A percentile compares a stretch with the other conserved stretches of the same genome.
phyloP scores from a whole-genome alignment of 1,140 invertebrate genomes.

The Thaumatotibia leucotreta region DNA sequence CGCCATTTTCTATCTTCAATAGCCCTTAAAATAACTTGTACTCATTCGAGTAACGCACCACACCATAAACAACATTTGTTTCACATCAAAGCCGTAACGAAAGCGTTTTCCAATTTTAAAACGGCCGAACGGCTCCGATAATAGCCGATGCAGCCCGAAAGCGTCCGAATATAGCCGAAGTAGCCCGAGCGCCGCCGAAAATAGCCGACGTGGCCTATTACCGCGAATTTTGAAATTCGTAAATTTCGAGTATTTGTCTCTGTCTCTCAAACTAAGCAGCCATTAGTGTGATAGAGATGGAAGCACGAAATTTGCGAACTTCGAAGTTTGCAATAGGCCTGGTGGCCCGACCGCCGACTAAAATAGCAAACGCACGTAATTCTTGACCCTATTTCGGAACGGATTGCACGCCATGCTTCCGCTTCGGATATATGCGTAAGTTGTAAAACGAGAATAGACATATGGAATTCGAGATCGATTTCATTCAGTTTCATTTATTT shows the following conservation, averaged over 20 bases:
- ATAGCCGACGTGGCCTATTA: slow-evolving; percentile 29
- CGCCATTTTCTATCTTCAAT: neutral
- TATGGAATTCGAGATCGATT: neutral
- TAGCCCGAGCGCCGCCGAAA: slow-evolving; percentile 16
- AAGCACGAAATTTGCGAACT: too few species aligned
- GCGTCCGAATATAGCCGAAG: neutral
- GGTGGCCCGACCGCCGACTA: slow-evolving; percentile 2
- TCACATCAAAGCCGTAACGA: slow-evolving; percentile 47
- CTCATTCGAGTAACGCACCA: slow-evolving; percentile 13
- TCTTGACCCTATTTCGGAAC: slow-evolving; percentile 69
- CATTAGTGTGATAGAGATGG: slow-evolving; percentile 54
- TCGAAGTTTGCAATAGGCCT: too few species aligned
- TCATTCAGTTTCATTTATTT: neutral
- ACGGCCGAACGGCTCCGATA: slow-evolving; percentile 34
- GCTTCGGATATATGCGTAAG: slow-evolving; percentile 1
- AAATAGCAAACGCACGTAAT: slow-evolving; percentile 52
- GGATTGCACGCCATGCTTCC: neutral
- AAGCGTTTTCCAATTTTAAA: slow-evolving; percentile 60
- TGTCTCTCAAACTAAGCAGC: slow-evolving; percentile 40
- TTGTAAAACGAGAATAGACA: neutral
- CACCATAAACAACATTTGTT: slow-evolving; percentile 50
- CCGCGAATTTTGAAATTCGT: too few species aligned
- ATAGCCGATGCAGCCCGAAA: slow-evolving; percentile 38
- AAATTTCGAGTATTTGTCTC: too few species aligned
- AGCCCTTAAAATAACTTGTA: neutral